Conservation (phyloP, 2,113 vertebrate species). For the Rutilus rutilus region DNA sequence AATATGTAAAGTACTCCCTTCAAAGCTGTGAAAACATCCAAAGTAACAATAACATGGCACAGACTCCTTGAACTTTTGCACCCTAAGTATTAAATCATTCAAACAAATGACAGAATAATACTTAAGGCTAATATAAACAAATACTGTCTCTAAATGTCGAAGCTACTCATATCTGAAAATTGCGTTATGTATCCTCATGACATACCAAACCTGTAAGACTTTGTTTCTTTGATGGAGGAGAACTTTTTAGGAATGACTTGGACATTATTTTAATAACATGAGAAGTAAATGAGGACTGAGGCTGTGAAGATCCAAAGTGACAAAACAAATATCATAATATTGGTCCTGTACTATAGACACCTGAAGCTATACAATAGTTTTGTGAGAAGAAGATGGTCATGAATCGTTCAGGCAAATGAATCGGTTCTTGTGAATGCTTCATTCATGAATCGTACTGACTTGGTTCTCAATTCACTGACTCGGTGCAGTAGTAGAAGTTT, state of each 20-base stretch:
- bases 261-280: neutral
- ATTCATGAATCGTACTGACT: neutral
- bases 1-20: constrained; percentile 14
- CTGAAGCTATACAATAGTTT: neutral
- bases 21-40: constrained; percentile 13
- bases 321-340: neutral
- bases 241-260: neutral
- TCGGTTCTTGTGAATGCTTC: neutral
- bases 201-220: neutral
- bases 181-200: neutral
- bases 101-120: neutral
- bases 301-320: neutral
- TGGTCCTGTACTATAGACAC: neutral
- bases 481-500: neutral
- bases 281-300: neutral
- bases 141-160: neutral
- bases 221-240: neutral
- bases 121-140: neutral
- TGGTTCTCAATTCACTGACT: neutral
- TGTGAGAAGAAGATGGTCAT: neutral
- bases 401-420: neutral
- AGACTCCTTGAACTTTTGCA: neutral
- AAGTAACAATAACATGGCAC: constrained; percentile 9
- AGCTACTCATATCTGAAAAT: neutral
- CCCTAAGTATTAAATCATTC: neutral